These are phyloP conservation scores for Picathartes gymnocephalus DNA, from an alignment of 2,113 vertebrate genomes.

Conservation along the genomic window DNA sequence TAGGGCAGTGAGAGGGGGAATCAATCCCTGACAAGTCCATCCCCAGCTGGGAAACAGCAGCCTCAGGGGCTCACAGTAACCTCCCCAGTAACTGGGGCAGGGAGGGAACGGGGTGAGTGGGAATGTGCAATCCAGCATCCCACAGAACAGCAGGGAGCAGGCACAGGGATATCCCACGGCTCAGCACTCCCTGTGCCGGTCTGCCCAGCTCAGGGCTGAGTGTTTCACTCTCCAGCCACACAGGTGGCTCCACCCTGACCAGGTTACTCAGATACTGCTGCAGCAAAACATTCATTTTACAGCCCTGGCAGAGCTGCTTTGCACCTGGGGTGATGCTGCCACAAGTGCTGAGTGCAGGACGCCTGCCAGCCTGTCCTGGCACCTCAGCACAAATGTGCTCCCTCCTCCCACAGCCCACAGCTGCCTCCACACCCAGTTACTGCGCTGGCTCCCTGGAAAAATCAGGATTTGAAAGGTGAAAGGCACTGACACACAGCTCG, in stretches of 20 bases:
- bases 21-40: not conserved
- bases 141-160: not conserved
- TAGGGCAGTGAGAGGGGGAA: not conserved
- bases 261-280: not conserved
- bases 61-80: not conserved
- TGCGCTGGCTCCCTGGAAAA: not conserved
- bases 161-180: not conserved
- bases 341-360: not conserved
- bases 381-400: not conserved
- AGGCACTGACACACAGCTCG: not conserved
- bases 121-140: not conserved
- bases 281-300: not conserved
- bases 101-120: not conserved
- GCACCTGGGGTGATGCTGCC: not conserved
- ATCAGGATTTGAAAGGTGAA: not conserved
- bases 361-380: not conserved
- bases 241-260: not conserved
- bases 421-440: not conserved
- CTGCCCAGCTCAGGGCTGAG: not conserved
- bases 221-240: not conserved
- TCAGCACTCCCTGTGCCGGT: rapidly evolving
- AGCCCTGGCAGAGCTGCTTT: not conserved
- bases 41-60: not conserved
- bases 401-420: not conserved
- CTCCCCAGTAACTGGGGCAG: not conserved